Conservation (phyloP, 2,888 invertebrate genomes). For the Heliconius ismenius region DNA sequence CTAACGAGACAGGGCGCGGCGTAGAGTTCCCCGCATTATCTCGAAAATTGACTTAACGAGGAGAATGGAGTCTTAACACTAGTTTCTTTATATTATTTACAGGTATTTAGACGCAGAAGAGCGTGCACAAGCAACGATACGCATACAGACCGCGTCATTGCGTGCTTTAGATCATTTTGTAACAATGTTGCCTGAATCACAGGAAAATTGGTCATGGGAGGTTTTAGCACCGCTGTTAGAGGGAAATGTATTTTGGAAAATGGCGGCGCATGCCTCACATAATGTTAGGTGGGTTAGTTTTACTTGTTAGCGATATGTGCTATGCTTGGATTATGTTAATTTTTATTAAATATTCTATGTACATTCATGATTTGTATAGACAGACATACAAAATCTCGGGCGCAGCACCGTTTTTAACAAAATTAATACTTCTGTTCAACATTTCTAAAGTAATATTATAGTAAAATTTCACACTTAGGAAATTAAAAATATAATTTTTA, state of each 20-base stretch:
- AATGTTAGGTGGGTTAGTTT: conserved; percentile 50
- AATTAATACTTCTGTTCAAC: too few relatives aligned
- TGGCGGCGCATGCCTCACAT: conserved; percentile 78
- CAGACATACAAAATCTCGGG: too few relatives aligned
- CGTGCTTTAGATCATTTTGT: conserved; percentile 53
- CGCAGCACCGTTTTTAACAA: too few relatives aligned
- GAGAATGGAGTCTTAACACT: neutral
- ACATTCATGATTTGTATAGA: too few relatives aligned
- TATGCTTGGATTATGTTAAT: neutral
- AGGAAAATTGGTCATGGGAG: conserved; percentile 79
- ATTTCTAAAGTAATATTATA: too few relatives aligned
- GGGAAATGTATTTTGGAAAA: conserved; percentile 87
- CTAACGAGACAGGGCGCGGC: neutral
- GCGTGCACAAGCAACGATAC: conserved; percentile 45
- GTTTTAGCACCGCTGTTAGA: conserved; percentile 80
- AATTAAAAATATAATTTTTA: too few relatives aligned
- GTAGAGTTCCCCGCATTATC: neutral
- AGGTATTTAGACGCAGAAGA: conserved; percentile 58
- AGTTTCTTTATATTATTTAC: neutral
- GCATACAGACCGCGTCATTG: conserved; percentile 47
- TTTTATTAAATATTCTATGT: too few relatives aligned
- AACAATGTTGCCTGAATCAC: conserved; percentile 59
- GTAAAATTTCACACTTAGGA: too few relatives aligned
- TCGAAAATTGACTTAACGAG: too few relatives aligned
- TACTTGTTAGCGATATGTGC: neutral